Evolutionary conservation across 2,797 vertebrate species (phyloP).

Genomic region (Acanthiza pusilla): DNA sequence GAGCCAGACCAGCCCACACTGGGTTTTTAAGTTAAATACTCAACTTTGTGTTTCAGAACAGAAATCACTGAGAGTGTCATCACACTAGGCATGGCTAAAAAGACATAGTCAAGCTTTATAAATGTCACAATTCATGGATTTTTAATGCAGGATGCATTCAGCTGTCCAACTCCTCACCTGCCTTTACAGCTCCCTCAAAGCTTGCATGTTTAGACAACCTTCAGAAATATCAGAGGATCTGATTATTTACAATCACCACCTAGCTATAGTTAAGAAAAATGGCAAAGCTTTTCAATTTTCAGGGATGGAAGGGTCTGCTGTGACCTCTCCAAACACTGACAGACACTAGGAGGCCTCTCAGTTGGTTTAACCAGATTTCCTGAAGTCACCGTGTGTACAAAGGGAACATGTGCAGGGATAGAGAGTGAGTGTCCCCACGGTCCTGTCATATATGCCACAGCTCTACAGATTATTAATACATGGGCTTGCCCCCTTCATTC

Average conservation of each 20-base stretch:
- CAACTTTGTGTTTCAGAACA: neutral
- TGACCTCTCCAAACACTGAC: neutral
- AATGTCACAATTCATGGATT: neutral
- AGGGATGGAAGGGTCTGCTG: neutral
- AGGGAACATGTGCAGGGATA: neutral
- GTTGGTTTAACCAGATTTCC: neutral
- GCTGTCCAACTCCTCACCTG: neutral
- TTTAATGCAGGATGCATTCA: neutral
- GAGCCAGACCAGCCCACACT: neutral
- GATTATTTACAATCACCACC: neutral
- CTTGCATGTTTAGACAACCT: neutral
- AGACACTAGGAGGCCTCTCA: neutral
- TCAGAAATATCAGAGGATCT: neutral
- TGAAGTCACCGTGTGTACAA: neutral
- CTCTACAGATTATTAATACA: conserved; percentile 25
- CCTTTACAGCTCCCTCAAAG: neutral
- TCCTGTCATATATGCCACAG: neutral
- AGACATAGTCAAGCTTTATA: neutral
- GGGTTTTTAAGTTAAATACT: neutral
- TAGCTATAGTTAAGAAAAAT: neutral
- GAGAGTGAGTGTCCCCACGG: neutral
- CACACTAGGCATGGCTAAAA: neutral
- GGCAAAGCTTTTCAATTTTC: neutral
- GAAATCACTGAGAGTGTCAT: neutral
- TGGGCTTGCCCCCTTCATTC: conserved; percentile 8